Evolutionary conservation across 1,140 invertebrate species (phyloP).

Genomic region (Monomorium pharaonis): DNA sequence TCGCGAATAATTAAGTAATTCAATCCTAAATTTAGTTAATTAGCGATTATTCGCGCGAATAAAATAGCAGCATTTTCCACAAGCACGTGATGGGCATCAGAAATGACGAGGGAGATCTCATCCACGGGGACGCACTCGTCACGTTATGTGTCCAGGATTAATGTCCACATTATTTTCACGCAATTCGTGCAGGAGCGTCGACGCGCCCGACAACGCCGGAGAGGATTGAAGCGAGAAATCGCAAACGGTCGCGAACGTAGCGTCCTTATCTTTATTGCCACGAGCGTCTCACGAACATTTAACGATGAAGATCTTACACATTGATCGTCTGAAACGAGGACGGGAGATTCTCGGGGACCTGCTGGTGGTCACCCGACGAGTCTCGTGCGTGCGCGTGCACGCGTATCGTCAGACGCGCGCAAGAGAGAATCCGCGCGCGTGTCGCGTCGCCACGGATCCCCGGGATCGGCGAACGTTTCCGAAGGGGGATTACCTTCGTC

Average conservation of each 20-base stretch:
- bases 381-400: slow-evolving; percentile 17
- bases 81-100: background rate
- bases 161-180: background rate
- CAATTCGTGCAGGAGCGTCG: slow-evolving; percentile 19
- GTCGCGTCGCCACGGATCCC: background rate
- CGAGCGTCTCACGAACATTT: slow-evolving; percentile 52
- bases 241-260: slow-evolving; percentile 46
- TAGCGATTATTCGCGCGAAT: background rate
- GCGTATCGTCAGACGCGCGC: slow-evolving; percentile 2
- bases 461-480: background rate
- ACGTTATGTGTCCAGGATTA: slow-evolving; percentile 29
- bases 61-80: slow-evolving; percentile 11
- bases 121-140: background rate
- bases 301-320: slow-evolving; percentile 47
- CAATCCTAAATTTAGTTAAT: slow-evolving; percentile 8
- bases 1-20: background rate
- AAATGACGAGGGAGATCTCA: background rate
- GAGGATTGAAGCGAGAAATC: slow-evolving; percentile 54
- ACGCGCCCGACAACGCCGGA: slow-evolving; percentile 4
- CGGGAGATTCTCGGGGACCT: slow-evolving; percentile 18
- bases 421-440: background rate
- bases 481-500: background rate
- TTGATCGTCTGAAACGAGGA: slow-evolving; percentile 50
- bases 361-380: slow-evolving; percentile 22
- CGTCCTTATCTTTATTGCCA: slow-evolving; percentile 37